Evolutionary conservation across 2,888 invertebrate species (phyloP), one percentile per base, ranked within the genome.

Genomic region (Drosophila cognata): DNA sequence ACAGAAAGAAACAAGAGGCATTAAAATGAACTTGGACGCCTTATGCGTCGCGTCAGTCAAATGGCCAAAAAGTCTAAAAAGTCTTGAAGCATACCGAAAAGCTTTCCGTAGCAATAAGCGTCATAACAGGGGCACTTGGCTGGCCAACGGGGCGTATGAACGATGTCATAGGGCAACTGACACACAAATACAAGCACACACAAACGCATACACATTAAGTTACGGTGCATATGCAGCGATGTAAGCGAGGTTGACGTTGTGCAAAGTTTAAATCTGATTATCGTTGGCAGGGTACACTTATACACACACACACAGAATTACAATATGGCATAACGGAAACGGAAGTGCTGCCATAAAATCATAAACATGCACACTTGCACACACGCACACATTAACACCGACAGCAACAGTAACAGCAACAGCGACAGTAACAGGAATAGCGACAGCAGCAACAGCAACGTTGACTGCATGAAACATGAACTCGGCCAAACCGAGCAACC

Each of bases 281-380:
- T 87, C 82, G 87, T 60, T 83, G 81, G 69, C 86, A 83, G 65
- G 65, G 18, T 25, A 38, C 59, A 61, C 62, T 43, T 38, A 60
- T 53, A 72, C 13, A 46, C 29, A 52, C 21, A 69, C 35, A 52
- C 21, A 69, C 35, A 55, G 58, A 67, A 52, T 59, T 36, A 83
- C 83, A 88, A 77, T 87, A 82, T 84, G 72, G 84, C 77, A 81
- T 74, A 78, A 75, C 87, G 87, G 90, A 88, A 88, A 84, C 87
- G 87, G 87, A 88, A 90, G 87, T 90, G 90, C 87, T 89, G 87
- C 90, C 90, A 88, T 88, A 88, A 90, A 88, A 89, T 89, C 87
- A 90, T 90, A 88, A 88, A 76, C 87, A 90, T 90, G 87, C 89
- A 87, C 80, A 86, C 85, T 82, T 76, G 79, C 13, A 46, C 46